phyloP scores from a whole-genome alignment of 2,113 vertebrate genomes.

The Butorides virescens region DNA sequence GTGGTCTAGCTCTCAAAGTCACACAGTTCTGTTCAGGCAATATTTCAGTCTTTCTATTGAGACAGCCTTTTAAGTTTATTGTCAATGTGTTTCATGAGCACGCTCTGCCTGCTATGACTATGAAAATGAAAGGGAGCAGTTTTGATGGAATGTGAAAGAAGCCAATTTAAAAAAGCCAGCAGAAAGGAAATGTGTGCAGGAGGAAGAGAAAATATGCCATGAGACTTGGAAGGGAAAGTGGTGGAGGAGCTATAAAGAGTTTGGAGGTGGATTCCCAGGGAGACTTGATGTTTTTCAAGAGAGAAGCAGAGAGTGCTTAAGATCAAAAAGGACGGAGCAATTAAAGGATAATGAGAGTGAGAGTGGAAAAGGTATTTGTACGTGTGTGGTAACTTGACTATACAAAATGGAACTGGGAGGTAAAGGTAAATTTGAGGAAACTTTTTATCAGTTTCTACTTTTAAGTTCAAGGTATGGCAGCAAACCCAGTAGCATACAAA shows the following conservation, averaged over 20 bases:
- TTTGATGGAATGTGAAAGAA: neutral
- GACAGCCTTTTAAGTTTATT: neutral
- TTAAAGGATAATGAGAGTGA: neutral
- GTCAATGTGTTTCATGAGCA: neutral
- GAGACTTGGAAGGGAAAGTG: neutral
- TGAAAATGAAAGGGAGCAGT: conserved; percentile 10
- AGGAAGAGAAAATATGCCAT: neutral
- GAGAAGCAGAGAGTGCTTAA: neutral
- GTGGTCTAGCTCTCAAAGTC: neutral
- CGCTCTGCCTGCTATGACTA: neutral
- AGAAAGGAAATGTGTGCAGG: neutral
- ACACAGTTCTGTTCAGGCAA: neutral
- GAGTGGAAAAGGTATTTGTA: neutral
- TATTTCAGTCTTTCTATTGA: conserved; percentile 11
- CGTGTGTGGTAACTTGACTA: neutral
- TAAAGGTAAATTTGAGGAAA: neutral
- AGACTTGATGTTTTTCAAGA: neutral
- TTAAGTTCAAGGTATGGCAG: neutral
- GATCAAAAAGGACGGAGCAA: neutral
- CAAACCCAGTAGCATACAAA: neutral
- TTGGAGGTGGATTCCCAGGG: neutral
- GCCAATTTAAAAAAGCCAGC: neutral
- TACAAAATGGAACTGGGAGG: neutral
- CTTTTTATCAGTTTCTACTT: neutral
- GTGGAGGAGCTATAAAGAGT: neutral